Percentiles rank a stretch among this genome's conserved stretches.
Conservation (phyloP, 2,888 invertebrate species). For the Tinea pellionella region DNA sequence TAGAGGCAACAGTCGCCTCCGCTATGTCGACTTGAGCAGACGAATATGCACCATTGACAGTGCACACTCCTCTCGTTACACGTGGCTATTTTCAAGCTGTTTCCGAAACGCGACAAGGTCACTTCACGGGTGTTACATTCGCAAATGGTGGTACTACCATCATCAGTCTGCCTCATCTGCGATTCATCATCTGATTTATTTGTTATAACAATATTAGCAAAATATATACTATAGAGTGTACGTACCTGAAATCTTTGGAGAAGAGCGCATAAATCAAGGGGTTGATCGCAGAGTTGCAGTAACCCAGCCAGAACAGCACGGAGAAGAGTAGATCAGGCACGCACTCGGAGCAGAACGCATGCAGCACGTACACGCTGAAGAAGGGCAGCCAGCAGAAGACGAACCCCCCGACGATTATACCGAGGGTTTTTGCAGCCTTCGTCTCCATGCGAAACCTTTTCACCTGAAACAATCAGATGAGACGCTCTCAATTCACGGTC, state of each 20-base stretch:
- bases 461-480: slow-evolving; percentile 73
- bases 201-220: too few relatives aligned
- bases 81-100: too few relatives aligned
- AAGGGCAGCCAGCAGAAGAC: slow-evolving; percentile 98
- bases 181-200: too few relatives aligned
- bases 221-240: too few relatives aligned
- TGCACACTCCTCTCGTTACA: too few relatives aligned
- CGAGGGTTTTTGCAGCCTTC: slow-evolving; percentile 95
- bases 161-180: too few relatives aligned
- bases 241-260: slow-evolving; percentile 85
- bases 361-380: slow-evolving; percentile 92
- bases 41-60: too few relatives aligned
- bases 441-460: slow-evolving; percentile 95
- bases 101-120: too few relatives aligned
- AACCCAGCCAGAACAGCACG: slow-evolving; percentile 96
- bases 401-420: slow-evolving; percentile 97
- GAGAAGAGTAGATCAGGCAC: slow-evolving; percentile 89
- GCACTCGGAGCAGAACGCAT: slow-evolving; percentile 89
- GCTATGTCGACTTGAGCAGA: too few relatives aligned
- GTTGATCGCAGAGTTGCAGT: slow-evolving; percentile 96
- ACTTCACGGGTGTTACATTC: too few relatives aligned
- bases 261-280: slow-evolving; percentile 95
- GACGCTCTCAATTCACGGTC: neutral
- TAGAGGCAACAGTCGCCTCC: too few relatives aligned
- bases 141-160: too few relatives aligned